A percentile compares a stretch with the other conserved stretches of the same genome.
phyloP scores from a whole-genome alignment of 1,140 invertebrate species.

The Ridgeia piscesae region DNA sequence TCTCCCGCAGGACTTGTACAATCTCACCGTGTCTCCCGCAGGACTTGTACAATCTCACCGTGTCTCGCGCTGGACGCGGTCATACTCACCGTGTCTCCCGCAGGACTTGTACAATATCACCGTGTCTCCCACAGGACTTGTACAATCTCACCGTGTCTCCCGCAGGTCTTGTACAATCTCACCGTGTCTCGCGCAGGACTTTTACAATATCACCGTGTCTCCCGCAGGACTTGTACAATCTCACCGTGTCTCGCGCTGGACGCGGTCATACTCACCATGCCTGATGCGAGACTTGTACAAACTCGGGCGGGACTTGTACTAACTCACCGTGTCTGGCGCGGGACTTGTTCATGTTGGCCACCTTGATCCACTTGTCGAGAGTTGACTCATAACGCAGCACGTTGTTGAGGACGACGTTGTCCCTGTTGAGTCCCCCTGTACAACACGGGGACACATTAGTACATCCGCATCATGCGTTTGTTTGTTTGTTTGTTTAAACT shows the following conservation, averaged over 20 bases:
- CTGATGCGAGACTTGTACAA: not conserved
- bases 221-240: not conserved
- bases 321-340: not conserved
- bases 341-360: not conserved
- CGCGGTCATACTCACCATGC: not conserved
- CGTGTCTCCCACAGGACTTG: not conserved
- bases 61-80: not conserved
- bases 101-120: not conserved
- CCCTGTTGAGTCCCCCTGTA: not conserved
- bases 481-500: too few species aligned
- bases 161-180: not conserved
- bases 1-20: not conserved
- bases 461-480: not conserved
- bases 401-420: not conserved
- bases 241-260: constrained; percentile 5
- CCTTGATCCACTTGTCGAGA: constrained; percentile 2
- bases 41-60: not conserved
- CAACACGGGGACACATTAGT: not conserved
- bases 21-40: not conserved
- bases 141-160: not conserved
- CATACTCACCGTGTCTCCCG: not conserved
- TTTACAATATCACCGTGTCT: not conserved
- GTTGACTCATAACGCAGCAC: not conserved
- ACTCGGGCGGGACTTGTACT: not conserved
- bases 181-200: not conserved